Percentiles rank a stretch among this genome's conserved stretches.
phyloP scores from a whole-genome alignment of 1,140 invertebrate genomes.

The Himalopsyche phryganea region DNA sequence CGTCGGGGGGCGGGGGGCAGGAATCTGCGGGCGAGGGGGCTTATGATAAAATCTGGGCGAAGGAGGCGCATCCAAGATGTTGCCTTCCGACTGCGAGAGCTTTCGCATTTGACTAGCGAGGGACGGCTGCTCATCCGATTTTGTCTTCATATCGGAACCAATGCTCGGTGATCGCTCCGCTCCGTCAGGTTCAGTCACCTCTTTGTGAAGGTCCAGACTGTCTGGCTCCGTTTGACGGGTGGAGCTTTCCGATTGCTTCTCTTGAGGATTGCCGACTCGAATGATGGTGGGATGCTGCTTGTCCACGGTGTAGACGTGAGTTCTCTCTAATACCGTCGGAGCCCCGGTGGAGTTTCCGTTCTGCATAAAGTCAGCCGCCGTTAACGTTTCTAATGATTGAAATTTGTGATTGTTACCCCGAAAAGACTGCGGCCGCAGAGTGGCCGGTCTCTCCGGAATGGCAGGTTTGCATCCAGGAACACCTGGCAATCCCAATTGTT shows the following conservation, averaged over 20 bases:
- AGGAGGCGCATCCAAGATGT: constrained; percentile 43
- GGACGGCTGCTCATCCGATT: constrained; percentile 38
- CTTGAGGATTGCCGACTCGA: constrained; percentile 45
- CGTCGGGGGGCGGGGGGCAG: constrained; percentile 40
- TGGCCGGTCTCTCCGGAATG: constrained; percentile 68
- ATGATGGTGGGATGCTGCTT: constrained; percentile 69
- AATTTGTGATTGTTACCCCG: constrained; percentile 38
- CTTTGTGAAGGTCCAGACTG: neutral
- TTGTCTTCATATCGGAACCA: constrained; percentile 36
- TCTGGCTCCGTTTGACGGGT: no score
- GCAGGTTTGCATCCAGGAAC: constrained; percentile 55
- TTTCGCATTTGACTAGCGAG: constrained; percentile 43
- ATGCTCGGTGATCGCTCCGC: constrained; percentile 48
- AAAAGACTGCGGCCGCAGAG: constrained; percentile 60
- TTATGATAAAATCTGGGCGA: constrained; percentile 40
- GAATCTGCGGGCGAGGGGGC: constrained; percentile 37
- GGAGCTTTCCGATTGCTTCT: constrained; percentile 9
- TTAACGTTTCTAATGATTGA: constrained; percentile 36
- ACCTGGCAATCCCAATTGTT: no score
- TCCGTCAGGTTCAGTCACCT: neutral
- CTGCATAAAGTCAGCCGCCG: constrained; percentile 15
- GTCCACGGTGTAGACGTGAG: constrained; percentile 65
- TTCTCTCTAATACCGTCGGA: constrained; percentile 58
- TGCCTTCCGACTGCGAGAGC: constrained; percentile 49
- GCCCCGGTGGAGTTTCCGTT: constrained; percentile 27